Conservation (phyloP, 2,797 vertebrate genomes). For the Champsocephalus gunnari region DNA sequence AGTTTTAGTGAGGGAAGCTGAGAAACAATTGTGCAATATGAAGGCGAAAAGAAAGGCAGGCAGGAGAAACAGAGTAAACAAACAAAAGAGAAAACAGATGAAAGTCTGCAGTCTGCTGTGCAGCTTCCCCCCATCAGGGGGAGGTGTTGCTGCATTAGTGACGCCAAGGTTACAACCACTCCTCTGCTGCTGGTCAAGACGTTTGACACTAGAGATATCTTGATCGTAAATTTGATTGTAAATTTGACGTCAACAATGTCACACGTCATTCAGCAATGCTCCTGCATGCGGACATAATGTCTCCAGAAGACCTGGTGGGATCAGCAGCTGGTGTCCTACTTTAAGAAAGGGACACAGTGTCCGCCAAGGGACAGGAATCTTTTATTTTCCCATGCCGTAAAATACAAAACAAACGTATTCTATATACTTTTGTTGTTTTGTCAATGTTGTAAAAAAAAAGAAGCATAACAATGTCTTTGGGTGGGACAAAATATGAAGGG, state of each 20-base stretch:
- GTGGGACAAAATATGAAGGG: slow-evolving; percentile 7
- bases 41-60: slow-evolving; percentile 30
- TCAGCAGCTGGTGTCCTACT: slow-evolving; percentile 64
- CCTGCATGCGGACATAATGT: slow-evolving; percentile 48
- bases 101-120: slow-evolving; percentile 10
- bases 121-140: slow-evolving; percentile 49
- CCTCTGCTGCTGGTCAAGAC: slow-evolving; percentile 32
- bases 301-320: slow-evolving; percentile 53
- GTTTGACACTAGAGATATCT: slow-evolving; percentile 67
- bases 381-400: not conserved
- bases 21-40: slow-evolving; percentile 22
- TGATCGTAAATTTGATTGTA: slow-evolving; percentile 63
- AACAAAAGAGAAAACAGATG: not conserved
- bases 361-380: not conserved
- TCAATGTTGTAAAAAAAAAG: not conserved
- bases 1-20: slow-evolving; percentile 44
- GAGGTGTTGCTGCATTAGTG: slow-evolving; percentile 45
- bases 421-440: not conserved
- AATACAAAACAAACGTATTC: slow-evolving; percentile 2
- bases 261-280: slow-evolving; percentile 41
- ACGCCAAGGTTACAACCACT: slow-evolving; percentile 5
- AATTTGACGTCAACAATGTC: slow-evolving; percentile 70
- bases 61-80: slow-evolving; percentile 9
- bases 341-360: slow-evolving; percentile 64
- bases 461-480: not conserved